These are phyloP conservation scores for Watsonalla cultraria DNA, from an alignment of 2,888 invertebrate genomes.

Conservation along the genomic window DNA sequence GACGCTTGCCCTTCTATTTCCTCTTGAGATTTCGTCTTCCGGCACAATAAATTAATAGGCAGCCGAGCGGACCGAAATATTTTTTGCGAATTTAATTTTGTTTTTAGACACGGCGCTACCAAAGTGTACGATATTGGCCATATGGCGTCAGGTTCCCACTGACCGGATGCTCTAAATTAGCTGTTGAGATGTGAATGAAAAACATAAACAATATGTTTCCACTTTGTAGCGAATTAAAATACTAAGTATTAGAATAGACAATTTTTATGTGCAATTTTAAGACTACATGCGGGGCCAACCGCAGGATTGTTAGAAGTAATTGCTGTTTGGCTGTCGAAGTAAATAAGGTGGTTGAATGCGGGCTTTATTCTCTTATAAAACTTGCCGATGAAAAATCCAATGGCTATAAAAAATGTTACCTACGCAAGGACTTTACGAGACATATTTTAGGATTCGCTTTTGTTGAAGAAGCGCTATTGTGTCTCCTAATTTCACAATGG, in stretches of 20 bases:
- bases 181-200: conserved; percentile 40
- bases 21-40: conserved; percentile 77
- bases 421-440: conserved; percentile 45
- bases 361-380: conserved; percentile 45
- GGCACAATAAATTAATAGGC: conserved; percentile 71
- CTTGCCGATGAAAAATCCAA: conserved; percentile 32
- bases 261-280: conserved; percentile 67
- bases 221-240: conserved; percentile 35
- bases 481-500: conserved; percentile 61
- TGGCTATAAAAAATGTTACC: conserved; percentile 44
- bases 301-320: conserved; percentile 72
- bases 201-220: conserved; percentile 52
- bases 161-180: conserved; percentile 52
- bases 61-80: conserved; percentile 36
- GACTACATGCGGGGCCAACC: conserved; percentile 67
- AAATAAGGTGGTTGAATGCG: conserved; percentile 60
- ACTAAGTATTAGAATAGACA: conserved; percentile 59
- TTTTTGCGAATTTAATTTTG: conserved; percentile 57
- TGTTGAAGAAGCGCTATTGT: conserved; percentile 62
- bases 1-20: conserved; percentile 68
- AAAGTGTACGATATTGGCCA: conserved; percentile 41
- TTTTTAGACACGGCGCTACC: conserved; percentile 54
- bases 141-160: conserved; percentile 49
- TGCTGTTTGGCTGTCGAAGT: conserved; percentile 51
- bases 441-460: conserved; percentile 63